phyloP scores from a whole-genome alignment of 2,888 invertebrate genomes.

The Odontomyia ornata region DNA sequence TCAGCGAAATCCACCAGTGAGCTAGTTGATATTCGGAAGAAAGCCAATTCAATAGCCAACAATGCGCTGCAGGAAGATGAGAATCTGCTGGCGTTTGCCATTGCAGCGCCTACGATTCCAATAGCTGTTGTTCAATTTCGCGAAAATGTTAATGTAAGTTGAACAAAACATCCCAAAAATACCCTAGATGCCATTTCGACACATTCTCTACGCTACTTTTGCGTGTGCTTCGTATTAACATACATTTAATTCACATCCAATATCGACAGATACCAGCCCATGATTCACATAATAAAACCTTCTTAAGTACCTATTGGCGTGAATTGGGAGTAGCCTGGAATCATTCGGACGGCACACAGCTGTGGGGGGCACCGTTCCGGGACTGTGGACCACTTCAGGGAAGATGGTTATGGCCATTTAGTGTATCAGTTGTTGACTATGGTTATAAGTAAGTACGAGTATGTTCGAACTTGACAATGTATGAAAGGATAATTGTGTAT shows the following conservation, averaged over 20 bases:
- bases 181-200: background rate
- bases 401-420: conserved; percentile 65
- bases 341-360: conserved; percentile 61
- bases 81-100: conserved; percentile 63
- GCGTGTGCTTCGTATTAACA: background rate
- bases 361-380: conserved; percentile 64
- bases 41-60: conserved; percentile 62
- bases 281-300: conserved; percentile 62
- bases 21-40: conserved; percentile 59
- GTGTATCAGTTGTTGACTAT: conserved; percentile 61
- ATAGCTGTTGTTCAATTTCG: conserved; percentile 64
- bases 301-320: conserved; percentile 63
- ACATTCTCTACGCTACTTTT: background rate
- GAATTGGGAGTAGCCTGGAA: conserved; percentile 64
- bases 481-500: background rate
- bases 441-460: conserved; percentile 61
- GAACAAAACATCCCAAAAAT: background rate
- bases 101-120: conserved; percentile 63
- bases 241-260: background rate
- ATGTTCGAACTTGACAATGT: background rate
- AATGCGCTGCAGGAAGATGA: conserved; percentile 63
- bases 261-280: conserved; percentile 59
- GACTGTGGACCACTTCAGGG: conserved; percentile 63
- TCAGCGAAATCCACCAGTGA: conserved; percentile 56
- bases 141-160: conserved; percentile 62